phyloP scores from a whole-genome alignment of 1,140 invertebrate genomes.

The Ooceraea biroi region DNA sequence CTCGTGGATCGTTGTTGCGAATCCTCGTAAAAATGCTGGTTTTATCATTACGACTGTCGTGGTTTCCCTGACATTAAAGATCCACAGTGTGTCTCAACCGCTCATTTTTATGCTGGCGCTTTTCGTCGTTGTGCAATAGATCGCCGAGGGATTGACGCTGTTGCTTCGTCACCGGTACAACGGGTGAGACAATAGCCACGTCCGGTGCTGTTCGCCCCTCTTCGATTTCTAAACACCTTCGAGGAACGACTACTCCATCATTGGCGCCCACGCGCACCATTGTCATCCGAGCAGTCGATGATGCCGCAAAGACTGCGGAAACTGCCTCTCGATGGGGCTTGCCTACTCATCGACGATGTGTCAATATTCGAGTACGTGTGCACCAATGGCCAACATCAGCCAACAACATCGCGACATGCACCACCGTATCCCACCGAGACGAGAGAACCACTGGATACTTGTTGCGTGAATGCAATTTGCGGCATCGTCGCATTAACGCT shows the following conservation, averaged over 20 bases:
- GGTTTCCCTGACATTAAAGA: slow-evolving; percentile 28
- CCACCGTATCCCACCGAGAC: slow-evolving; percentile 26
- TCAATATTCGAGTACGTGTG: slow-evolving; percentile 60
- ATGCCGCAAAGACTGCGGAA: slow-evolving; percentile 67
- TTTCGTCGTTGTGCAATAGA: slow-evolving; percentile 60
- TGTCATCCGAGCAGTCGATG: slow-evolving; percentile 63
- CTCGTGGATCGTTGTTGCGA: slow-evolving; percentile 3
- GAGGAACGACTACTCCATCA: slow-evolving; percentile 65
- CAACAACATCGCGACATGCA: no score
- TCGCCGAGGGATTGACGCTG: slow-evolving; percentile 61
- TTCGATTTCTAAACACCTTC: slow-evolving; percentile 75
- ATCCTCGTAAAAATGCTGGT: slow-evolving; percentile 47
- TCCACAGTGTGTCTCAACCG: slow-evolving; percentile 48
- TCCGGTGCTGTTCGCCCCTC: slow-evolving; percentile 61
- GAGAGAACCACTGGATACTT: slow-evolving; percentile 55
- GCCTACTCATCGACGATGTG: slow-evolving; percentile 67
- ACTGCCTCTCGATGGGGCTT: slow-evolving; percentile 64
- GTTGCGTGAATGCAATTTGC: slow-evolving; percentile 34
- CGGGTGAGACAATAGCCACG: slow-evolving; percentile 68
- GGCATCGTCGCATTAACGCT: slow-evolving; percentile 14
- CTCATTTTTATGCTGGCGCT: background rate
- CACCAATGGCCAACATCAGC: slow-evolving; percentile 41
- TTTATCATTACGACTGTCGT: slow-evolving; percentile 60
- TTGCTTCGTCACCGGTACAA: slow-evolving; percentile 68
- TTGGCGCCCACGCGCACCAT: slow-evolving; percentile 66